phyloP scores from a whole-genome alignment of 1,140 invertebrate genomes.

The Araneus ventricosus region DNA sequence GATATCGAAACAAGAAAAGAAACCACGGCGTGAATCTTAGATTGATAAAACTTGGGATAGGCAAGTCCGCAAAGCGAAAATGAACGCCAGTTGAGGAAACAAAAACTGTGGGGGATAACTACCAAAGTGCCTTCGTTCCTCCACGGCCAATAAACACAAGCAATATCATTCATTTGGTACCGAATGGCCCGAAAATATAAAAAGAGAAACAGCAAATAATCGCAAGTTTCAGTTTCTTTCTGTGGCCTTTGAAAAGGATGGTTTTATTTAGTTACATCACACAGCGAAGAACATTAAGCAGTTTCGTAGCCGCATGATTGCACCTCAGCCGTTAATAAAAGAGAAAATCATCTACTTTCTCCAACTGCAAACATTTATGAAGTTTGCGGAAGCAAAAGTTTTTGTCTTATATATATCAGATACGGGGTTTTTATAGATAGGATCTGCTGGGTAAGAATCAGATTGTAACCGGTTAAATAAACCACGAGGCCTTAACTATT shows the following conservation, averaged over 20 bases:
- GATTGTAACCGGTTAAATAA: no score
- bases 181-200: slow-evolving; percentile 12
- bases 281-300: slow-evolving; percentile 19
- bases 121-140: slow-evolving; percentile 26
- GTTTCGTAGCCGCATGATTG: neutral
- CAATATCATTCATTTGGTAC: slow-evolving; percentile 29
- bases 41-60: slow-evolving; percentile 23
- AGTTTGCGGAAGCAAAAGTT: neutral
- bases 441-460: no score
- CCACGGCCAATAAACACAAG: slow-evolving; percentile 42
- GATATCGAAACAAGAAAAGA: neutral
- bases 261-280: slow-evolving; percentile 32
- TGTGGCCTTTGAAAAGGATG: slow-evolving; percentile 20
- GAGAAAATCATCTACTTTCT: neutral
- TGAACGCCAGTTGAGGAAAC: neutral
- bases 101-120: neutral
- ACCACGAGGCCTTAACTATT: no score
- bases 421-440: no score
- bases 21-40: neutral
- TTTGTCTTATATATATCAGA: no score
- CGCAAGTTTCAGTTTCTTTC: slow-evolving; percentile 41
- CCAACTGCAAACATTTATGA: neutral
- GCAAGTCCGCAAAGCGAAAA: neutral
- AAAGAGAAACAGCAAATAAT: slow-evolving; percentile 13
- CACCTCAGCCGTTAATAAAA: neutral